Evolutionary conservation across 2,797 vertebrate species (phyloP).

Genomic region (Discoglossus pictus): DNA sequence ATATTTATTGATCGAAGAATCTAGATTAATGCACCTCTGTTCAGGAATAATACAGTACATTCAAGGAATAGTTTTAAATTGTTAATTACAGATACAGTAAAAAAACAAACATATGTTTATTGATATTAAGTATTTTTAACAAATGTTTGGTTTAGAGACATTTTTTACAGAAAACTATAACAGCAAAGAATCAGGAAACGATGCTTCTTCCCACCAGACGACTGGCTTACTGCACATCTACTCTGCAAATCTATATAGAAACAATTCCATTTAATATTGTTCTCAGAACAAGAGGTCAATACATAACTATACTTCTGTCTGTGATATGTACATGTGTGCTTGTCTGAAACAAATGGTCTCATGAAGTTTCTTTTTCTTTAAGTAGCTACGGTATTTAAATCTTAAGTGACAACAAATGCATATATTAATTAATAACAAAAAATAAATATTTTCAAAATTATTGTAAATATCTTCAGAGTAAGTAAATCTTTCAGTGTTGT

Average conservation of each 20-base stretch:
- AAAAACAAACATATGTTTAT: conserved; percentile 64
- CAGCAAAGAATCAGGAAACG: conserved; percentile 21
- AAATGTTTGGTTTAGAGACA: conserved; percentile 57
- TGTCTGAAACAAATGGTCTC: background rate
- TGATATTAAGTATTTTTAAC: conserved; percentile 50
- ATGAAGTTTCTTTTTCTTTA: no score
- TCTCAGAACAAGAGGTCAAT: conserved; percentile 59
- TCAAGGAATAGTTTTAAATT: conserved; percentile 62
- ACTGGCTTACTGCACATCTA: conserved; percentile 50
- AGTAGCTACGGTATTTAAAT: no score
- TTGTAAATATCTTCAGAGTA: no score
- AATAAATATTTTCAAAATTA: no score
- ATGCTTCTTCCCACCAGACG: conserved; percentile 8
- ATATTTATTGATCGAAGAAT: conserved; percentile 60
- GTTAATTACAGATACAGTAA: conserved; percentile 67
- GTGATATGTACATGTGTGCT: conserved; percentile 66
- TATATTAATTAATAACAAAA: no score
- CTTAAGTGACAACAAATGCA: no score
- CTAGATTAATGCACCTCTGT: conserved; percentile 58
- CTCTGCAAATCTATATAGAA: conserved; percentile 54
- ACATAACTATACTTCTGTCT: conserved; percentile 53
- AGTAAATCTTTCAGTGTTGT: no score
- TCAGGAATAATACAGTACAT: conserved; percentile 63
- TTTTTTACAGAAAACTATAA: conserved; percentile 58
- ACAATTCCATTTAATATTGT: conserved; percentile 52